A percentile compares a stretch with the other conserved stretches of the same genome.
These are phyloP conservation scores for Hypomecis atomaria DNA, from an alignment of 2,888 invertebrate genomes.

Conservation along the genomic window DNA sequence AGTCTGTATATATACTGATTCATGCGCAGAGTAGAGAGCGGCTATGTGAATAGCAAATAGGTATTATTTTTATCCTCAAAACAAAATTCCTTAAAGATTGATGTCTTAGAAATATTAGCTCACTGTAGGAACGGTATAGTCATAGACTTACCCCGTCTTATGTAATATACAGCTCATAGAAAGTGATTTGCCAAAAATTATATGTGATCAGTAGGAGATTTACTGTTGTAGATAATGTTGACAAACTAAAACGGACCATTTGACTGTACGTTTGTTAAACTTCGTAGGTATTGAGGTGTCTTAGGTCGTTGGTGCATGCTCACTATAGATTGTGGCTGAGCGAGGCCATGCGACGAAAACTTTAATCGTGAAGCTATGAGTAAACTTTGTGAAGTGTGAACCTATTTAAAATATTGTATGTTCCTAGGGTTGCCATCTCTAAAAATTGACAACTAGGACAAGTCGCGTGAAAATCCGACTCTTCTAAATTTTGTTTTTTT, in stretches of 20 bases:
- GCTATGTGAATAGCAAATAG: background rate
- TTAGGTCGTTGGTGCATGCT: constrained; percentile 80
- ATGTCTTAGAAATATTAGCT: constrained; percentile 22
- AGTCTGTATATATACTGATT: background rate
- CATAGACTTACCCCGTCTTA: constrained; percentile 22
- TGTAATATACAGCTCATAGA: constrained; percentile 61
- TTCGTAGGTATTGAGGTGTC: constrained; percentile 77
- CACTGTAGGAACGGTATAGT: constrained; percentile 31
- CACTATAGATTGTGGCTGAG: constrained; percentile 59
- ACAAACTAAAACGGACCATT: constrained; percentile 75
- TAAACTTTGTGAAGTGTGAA: too few relatives aligned
- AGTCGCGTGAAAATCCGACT: too few relatives aligned
- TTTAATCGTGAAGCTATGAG: constrained; percentile 21
- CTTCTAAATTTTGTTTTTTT: too few relatives aligned
- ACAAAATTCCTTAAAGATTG: constrained; percentile 5
- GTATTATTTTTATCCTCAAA: constrained; percentile 9
- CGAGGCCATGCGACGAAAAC: constrained; percentile 52
- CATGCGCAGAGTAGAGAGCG: background rate
- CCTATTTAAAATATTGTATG: too few relatives aligned
- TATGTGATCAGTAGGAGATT: constrained; percentile 74
- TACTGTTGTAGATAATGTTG: constrained; percentile 56
- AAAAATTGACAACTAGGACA: too few relatives aligned
- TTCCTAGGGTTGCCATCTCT: too few relatives aligned
- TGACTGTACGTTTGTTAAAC: constrained; percentile 75
- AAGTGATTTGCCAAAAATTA: constrained; percentile 78